A percentile compares a stretch with the other conserved stretches of the same genome.
Evolutionary conservation across 2,888 invertebrate species (phyloP).

Genomic region (Pomacea canaliculata): DNA sequence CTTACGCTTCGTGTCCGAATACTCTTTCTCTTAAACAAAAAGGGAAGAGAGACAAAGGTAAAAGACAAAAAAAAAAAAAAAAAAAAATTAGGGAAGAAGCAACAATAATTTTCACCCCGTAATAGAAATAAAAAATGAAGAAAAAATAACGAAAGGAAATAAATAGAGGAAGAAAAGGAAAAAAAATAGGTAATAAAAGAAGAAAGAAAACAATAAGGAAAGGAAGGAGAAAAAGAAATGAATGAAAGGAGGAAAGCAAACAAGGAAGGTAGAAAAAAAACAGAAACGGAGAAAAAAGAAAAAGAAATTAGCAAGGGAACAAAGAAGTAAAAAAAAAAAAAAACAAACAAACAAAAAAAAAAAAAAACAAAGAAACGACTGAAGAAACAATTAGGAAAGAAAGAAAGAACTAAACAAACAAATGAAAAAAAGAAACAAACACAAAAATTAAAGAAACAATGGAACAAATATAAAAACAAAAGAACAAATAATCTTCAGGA

Average conservation of each 20-base stretch:
- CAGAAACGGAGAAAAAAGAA: no score
- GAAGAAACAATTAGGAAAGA: background rate
- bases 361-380: background rate
- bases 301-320: background rate
- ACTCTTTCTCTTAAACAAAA: background rate
- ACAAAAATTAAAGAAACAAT: background rate
- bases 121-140: background rate
- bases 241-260: no score
- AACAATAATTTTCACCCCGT: background rate
- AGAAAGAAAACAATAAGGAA: background rate
- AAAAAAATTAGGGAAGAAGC: background rate
- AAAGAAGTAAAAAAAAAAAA: background rate
- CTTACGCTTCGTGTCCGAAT: no score
- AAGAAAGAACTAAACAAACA: background rate
- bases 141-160: background rate
- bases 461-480: background rate
- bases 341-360: background rate
- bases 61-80: background rate
- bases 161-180: background rate
- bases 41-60: background rate
- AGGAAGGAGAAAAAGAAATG: background rate
- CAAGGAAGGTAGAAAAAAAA: no score
- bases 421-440: background rate
- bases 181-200: background rate
- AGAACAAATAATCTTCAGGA: background rate